Evolutionary conservation across 2,113 vertebrate genomes (phyloP).

Genomic region (Sisor rabdophorus): DNA sequence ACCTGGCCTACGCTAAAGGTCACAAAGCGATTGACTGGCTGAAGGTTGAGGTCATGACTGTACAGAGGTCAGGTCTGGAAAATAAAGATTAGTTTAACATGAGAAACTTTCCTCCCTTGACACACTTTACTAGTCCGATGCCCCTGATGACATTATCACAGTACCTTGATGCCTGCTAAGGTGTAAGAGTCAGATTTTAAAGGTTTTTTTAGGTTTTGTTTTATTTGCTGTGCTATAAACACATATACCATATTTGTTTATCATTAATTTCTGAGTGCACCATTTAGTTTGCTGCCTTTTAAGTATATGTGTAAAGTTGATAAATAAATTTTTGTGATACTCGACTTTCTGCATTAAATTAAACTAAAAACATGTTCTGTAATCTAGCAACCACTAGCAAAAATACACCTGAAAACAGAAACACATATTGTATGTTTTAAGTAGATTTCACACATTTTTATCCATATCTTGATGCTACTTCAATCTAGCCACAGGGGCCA

Average conservation of each 20-base stretch:
- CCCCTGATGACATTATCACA: background rate
- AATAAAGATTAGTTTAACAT: conserved; percentile 19
- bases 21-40: background rate
- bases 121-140: background rate
- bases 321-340: background rate
- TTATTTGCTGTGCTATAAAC: background rate
- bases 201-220: background rate
- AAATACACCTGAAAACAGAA: background rate
- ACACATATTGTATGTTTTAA: too few species aligned
- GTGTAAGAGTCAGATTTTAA: background rate
- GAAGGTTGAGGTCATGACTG: conserved; percentile 17
- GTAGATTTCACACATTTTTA: too few species aligned
- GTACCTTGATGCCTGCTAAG: background rate
- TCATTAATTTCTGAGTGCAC: background rate
- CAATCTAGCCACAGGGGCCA: too few species aligned
- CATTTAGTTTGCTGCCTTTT: background rate
- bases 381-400: background rate
- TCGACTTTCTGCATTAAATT: background rate
- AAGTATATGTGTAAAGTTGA: background rate
- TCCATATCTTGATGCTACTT: too few species aligned
- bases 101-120: background rate
- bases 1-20: conserved; percentile 10
- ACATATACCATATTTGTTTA: background rate
- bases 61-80: conserved; percentile 18
- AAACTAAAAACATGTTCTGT: background rate